Base-by-base conservation (phyloP, 2,797 vertebrate species). In the Zenarchopterus dispar region DNA sequence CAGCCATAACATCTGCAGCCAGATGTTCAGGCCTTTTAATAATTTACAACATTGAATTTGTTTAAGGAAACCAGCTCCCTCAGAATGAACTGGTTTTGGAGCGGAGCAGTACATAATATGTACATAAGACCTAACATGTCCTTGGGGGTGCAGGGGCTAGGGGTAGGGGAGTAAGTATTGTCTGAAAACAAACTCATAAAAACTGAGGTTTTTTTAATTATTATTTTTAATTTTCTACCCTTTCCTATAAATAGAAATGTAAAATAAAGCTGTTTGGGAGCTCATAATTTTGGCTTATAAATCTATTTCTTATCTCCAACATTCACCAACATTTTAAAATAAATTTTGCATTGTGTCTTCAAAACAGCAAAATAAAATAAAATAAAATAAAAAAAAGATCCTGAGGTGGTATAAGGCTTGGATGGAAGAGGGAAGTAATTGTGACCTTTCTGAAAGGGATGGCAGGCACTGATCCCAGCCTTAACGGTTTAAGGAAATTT, bases 401-500 rank as follows among this genome's bases (percentile, higher is more conserved):
- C 53, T 15, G 2, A 2, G 5, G 17, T 26, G 28, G n/a, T 10
- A 1, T 44, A 15, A 28, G 26, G 24, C 23, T 16, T 44, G n/a
- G 45, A 46, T 16, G 8, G 19, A 16, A 21, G 18, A 6, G 13
- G 6, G 17, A 17, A 47, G 6, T 7, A 19, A 47, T 13, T 15
- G 18, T 11, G 1, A 19, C 45, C 45, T 1, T 18, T 52, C 18
- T 44, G 19, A 52, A 36, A 45, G 16, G 19, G 28, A 36, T 22
- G 15, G 1, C 9, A 9, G 18, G 18, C 31, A 44, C 9, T 45
- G 17, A 55, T 26, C 18, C 43, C n/a, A 39, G 7, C 1, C 42
- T 19, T 33, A 36, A 62, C 24, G 7, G 28, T 16, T 62, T 43
- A n/a, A 33, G 26, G 6, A 23, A 47, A 42, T 44, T 51, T 62